A percentile compares a stretch with the other conserved stretches of the same genome.
Evolutionary conservation across 2,888 invertebrate species (phyloP).

Genomic region (Monopis laevigella): DNA sequence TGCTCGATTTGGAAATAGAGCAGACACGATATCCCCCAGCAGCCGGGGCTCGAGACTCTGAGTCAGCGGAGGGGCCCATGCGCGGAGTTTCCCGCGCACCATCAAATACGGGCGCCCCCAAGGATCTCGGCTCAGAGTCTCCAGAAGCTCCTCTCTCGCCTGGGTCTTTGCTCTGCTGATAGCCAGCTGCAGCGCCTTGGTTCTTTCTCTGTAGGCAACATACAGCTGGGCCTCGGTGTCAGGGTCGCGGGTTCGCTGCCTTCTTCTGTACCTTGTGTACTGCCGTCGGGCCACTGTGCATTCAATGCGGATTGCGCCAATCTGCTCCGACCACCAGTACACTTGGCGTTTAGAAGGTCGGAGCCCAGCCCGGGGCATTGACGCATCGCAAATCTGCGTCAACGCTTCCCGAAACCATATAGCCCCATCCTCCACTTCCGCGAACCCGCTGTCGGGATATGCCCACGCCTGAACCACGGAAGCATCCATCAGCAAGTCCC

Average conservation of each 20-base stretch:
- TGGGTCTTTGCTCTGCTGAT: neutral
- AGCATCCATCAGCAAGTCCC: slow-evolving; percentile 14
- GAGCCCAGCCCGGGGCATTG: slow-evolving; percentile 17
- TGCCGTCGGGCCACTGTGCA: neutral
- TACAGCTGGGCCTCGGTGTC: neutral
- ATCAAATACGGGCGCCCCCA: slow-evolving; percentile 5
- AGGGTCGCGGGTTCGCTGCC: neutral
- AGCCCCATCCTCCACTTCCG: slow-evolving; percentile 4
- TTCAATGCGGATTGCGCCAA: neutral
- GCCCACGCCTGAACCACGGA: slow-evolving; percentile 14
- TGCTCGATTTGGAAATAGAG: neutral
- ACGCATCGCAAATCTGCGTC: slow-evolving; percentile 18
- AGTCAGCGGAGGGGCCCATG: neutral
- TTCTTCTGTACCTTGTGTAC: slow-evolving; percentile 2
- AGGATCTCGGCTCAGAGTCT: slow-evolving; percentile 1
- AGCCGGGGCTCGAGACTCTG: slow-evolving; percentile 7
- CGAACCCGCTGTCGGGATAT: neutral
- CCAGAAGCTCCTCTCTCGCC: slow-evolving; percentile 4
- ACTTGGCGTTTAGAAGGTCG: neutral
- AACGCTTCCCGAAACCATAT: slow-evolving; percentile 11
- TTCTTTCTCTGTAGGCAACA: neutral
- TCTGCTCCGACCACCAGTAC: slow-evolving; percentile 5
- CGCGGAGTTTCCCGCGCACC: slow-evolving; percentile 1
- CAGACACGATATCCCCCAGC: neutral
- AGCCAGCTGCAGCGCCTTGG: neutral